Conservation (phyloP, 2,888 invertebrate species). For the Penaeus monodon region DNA sequence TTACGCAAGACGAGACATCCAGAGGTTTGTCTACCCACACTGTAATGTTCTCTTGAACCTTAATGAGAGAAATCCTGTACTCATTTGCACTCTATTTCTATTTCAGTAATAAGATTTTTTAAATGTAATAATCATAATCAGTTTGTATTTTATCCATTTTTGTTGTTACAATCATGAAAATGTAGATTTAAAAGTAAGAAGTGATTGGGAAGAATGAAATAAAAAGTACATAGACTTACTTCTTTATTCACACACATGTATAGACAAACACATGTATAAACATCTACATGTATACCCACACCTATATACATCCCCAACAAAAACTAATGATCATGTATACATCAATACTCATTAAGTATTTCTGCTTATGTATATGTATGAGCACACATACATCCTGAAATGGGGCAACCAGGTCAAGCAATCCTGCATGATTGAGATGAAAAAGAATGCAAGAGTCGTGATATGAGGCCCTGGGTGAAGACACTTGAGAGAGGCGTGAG, state of each 20-base stretch:
- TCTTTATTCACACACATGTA: not conserved
- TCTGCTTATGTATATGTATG: not conserved
- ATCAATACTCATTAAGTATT: slow-evolving; percentile 6
- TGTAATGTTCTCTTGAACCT: not conserved
- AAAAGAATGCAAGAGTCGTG: too few relatives aligned
- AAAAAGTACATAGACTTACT: not conserved
- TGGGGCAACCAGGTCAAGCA: too few relatives aligned
- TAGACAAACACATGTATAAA: not conserved
- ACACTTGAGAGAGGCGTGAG: too few relatives aligned
- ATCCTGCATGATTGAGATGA: too few relatives aligned
- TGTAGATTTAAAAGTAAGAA: not conserved
- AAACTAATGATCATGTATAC: not conserved
- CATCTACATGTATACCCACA: not conserved
- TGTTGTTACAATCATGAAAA: not conserved
- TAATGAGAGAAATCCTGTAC: not conserved
- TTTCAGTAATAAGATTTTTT: not conserved
- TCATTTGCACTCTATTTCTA: not conserved
- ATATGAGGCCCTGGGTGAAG: too few relatives aligned
- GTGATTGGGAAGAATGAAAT: too few relatives aligned
- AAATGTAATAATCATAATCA: too few relatives aligned
- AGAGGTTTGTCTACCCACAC: slow-evolving; percentile 21
- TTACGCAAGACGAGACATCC: slow-evolving; percentile 78
- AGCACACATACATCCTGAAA: too few relatives aligned
- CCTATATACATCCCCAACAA: not conserved
- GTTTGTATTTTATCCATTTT: too few relatives aligned